These are phyloP conservation scores for Labia minor DNA, from an alignment of 2,888 invertebrate genomes.

Conservation along the genomic window DNA sequence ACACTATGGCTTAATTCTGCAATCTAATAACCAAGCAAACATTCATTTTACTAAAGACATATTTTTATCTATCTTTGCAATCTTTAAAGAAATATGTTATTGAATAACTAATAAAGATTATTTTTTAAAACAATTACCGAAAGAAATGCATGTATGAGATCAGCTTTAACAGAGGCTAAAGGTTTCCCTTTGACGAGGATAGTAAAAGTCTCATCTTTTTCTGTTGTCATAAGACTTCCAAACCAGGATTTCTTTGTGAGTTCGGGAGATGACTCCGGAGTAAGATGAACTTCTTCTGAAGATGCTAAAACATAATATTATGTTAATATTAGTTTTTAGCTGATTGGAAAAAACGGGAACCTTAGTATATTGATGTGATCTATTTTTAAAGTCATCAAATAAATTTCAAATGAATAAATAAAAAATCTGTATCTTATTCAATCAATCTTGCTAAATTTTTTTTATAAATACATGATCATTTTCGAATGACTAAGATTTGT, in stretches of 20 bases:
- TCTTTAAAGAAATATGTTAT: no score
- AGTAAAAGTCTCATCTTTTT: constrained; percentile 94
- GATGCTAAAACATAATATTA: constrained; percentile 47
- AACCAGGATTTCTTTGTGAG: constrained; percentile 98
- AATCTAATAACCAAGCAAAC: constrained; percentile 51
- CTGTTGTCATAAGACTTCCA: constrained; percentile 92
- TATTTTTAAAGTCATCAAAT: no score
- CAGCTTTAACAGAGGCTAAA: constrained; percentile 92
- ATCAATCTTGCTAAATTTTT: no score
- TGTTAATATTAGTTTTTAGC: no score
- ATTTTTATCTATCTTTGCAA: neutral
- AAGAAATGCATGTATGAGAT: constrained; percentile 94
- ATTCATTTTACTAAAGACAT: neutral
- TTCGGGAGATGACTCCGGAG: constrained; percentile 92
- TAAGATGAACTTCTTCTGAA: constrained; percentile 81
- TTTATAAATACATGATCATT: no score
- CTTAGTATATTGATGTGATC: no score
- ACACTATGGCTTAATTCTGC: constrained; percentile 94
- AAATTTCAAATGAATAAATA: neutral
- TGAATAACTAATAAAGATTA: no score
- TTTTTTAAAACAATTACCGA: constrained; percentile 71
- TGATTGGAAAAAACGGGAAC: no score
- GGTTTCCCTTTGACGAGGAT: constrained; percentile 94
- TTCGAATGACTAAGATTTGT: no score
- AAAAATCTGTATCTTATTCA: neutral